These are phyloP conservation scores for Bubalus kerabau DNA, from an alignment of 2,113 vertebrate species.

Conservation along the genomic window DNA sequence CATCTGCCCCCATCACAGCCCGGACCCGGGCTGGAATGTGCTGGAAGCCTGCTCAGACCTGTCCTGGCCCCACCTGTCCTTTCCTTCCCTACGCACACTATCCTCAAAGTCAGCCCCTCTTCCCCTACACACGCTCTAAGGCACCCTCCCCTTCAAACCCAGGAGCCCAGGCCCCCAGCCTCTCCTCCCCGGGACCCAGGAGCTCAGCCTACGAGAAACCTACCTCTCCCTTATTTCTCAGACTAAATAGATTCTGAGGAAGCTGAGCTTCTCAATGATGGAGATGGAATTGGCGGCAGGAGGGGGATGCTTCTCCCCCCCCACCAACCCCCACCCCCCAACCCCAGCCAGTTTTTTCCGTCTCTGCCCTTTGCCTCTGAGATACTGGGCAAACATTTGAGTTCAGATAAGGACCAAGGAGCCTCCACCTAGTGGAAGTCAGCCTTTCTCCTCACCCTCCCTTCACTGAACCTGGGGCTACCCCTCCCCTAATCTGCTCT, in stretches of 20 bases:
- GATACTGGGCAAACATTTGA: background rate
- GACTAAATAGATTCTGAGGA: background rate
- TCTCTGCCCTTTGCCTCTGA: background rate
- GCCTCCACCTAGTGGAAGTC: background rate
- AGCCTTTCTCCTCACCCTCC: background rate
- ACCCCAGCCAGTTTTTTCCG: background rate
- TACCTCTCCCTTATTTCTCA: background rate
- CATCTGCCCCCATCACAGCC: background rate
- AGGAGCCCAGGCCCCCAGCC: background rate
- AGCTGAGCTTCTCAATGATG: background rate
- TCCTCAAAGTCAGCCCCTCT: background rate
- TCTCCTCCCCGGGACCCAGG: no score
- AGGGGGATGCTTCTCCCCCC: background rate
- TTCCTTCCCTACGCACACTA: background rate
- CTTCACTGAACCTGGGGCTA: background rate
- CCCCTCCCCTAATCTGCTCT: background rate
- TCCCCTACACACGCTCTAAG: background rate
- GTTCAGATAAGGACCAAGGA: constrained; percentile 44
- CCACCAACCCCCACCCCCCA: background rate
- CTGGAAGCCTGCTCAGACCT: background rate
- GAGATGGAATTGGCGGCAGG: background rate
- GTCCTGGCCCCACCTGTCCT: background rate
- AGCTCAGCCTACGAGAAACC: no score
- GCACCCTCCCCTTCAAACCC: background rate
- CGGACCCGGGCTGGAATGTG: background rate